Evolutionary conservation across 2,113 vertebrate genomes (phyloP).

Genomic region (Eulemur macaco): DNA sequence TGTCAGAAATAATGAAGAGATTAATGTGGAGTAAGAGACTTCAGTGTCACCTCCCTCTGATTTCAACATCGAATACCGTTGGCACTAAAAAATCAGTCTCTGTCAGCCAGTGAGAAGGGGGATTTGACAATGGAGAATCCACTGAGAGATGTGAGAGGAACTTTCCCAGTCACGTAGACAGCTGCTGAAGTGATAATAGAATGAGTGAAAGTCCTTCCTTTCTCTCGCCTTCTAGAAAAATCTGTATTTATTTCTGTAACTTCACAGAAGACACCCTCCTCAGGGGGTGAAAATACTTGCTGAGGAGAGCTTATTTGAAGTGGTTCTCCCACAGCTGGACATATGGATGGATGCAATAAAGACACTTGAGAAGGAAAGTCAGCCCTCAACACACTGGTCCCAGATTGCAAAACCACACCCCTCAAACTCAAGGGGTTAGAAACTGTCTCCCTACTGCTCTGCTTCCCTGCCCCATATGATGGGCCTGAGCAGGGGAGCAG

Average conservation of each 20-base stretch:
- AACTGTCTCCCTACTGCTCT: background rate
- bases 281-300: slow-evolving; percentile 54
- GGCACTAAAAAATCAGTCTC: slow-evolving; percentile 37
- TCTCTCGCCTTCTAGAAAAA: slow-evolving; percentile 64
- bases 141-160: slow-evolving; percentile 39
- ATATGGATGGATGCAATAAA: slow-evolving; percentile 71
- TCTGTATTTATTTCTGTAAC: slow-evolving; percentile 62
- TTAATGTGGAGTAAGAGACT: slow-evolving; percentile 58
- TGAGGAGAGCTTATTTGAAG: slow-evolving; percentile 68
- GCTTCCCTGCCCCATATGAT: background rate
- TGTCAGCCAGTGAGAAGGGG: slow-evolving; percentile 35
- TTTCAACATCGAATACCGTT: slow-evolving; percentile 52
- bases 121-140: slow-evolving; percentile 55
- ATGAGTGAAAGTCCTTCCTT: slow-evolving; percentile 64
- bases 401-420: slow-evolving; percentile 48
- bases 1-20: slow-evolving; percentile 77
- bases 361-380: slow-evolving; percentile 39
- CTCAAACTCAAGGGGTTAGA: background rate
- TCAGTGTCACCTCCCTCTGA: slow-evolving; percentile 37
- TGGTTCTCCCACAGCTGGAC: slow-evolving; percentile 70
- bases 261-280: slow-evolving; percentile 61
- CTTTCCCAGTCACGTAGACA: slow-evolving; percentile 63
- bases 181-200: slow-evolving; percentile 69
- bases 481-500: background rate
- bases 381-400: slow-evolving; percentile 32